Conservation (phyloP, 2,797 vertebrate genomes). For the Dendrocincla fuliginosa region DNA sequence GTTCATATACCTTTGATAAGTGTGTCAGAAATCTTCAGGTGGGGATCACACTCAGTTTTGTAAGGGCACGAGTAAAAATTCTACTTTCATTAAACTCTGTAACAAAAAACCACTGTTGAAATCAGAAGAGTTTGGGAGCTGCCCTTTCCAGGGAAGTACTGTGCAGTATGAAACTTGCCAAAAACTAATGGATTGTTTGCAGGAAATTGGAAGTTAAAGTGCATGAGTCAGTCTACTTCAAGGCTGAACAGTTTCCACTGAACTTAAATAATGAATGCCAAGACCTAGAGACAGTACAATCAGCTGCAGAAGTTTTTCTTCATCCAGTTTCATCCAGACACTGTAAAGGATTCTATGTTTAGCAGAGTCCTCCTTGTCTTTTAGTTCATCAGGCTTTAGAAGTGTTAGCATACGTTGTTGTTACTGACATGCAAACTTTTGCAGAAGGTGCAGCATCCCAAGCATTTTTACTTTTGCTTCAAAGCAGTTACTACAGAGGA, state of each 20-base stretch:
- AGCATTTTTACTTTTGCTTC: neutral
- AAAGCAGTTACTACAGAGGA: neutral
- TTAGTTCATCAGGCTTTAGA: neutral
- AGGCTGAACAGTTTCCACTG: conserved; percentile 73
- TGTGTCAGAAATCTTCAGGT: neutral
- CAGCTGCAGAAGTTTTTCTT: conserved; percentile 19
- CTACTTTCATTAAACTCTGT: conserved; percentile 6
- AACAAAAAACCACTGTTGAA: neutral
- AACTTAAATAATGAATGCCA: conserved; percentile 76
- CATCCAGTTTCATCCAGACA: neutral
- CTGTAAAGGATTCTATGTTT: neutral
- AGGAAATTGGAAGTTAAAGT: conserved; percentile 77
- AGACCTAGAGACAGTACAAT: conserved; percentile 52
- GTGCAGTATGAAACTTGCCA: conserved; percentile 60
- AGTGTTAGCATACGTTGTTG: neutral
- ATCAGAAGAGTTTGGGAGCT: neutral
- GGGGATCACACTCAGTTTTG: neutral
- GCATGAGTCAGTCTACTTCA: conserved; percentile 77
- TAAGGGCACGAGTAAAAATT: neutral
- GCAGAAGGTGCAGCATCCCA: neutral
- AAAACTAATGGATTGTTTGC: conserved; percentile 74
- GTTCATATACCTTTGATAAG: neutral
- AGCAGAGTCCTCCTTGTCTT: neutral
- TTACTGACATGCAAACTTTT: neutral
- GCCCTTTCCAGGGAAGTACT: conserved; percentile 55